phyloP scores from a whole-genome alignment of 2,888 invertebrate genomes.

The Uloborus plumipes region DNA sequence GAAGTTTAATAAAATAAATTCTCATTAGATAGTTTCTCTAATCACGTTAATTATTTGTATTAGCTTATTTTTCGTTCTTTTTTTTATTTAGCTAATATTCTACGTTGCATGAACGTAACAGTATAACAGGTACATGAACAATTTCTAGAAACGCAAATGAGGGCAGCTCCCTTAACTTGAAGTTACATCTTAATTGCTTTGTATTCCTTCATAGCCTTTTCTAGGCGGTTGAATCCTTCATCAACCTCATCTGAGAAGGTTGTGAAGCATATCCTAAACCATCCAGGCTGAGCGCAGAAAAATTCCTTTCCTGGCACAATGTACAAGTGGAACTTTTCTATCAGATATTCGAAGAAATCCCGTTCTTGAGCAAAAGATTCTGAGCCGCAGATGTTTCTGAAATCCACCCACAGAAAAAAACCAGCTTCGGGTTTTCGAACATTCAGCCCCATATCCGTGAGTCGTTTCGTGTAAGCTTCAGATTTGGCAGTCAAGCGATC shows the following conservation, averaged over 20 bases:
- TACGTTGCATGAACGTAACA: too few relatives aligned
- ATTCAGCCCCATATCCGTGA: constrained; percentile 64
- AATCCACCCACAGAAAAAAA: constrained; percentile 68
- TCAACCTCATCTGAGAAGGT: constrained; percentile 22
- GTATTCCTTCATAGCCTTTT: constrained; percentile 31
- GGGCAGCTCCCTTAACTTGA: too few relatives aligned
- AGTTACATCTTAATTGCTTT: background rate
- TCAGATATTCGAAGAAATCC: constrained; percentile 36
- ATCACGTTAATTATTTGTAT: too few relatives aligned
- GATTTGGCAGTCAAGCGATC: background rate
- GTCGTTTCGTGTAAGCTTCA: constrained; percentile 21
- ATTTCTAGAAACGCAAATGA: too few relatives aligned
- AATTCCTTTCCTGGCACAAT: constrained; percentile 48
- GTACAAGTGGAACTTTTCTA: constrained; percentile 40
- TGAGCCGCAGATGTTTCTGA: constrained; percentile 56
- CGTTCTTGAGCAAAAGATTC: constrained; percentile 28
- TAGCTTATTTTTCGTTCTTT: too few relatives aligned
- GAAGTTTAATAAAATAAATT: too few relatives aligned
- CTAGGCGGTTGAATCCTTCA: constrained; percentile 47
- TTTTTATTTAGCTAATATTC: too few relatives aligned
- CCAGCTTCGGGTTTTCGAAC: constrained; percentile 67
- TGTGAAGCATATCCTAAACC: constrained; percentile 45
- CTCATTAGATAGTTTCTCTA: too few relatives aligned
- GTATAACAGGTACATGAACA: too few relatives aligned
- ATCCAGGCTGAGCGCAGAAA: constrained; percentile 51